Evolutionary conservation across 2,888 invertebrate genomes (phyloP).

Genomic region (Sinhomidia bicolor): DNA sequence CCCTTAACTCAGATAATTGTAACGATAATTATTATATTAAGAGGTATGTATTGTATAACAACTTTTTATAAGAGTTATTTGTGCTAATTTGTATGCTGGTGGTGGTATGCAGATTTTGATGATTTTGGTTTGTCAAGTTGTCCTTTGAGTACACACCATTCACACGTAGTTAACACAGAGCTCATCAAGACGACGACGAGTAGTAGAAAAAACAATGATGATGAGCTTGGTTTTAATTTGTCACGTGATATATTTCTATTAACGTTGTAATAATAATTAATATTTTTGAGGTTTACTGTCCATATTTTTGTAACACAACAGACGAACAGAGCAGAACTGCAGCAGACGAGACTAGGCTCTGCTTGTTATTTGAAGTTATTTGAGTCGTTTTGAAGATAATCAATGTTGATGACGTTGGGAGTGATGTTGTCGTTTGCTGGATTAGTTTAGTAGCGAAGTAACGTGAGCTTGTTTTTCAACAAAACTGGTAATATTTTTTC

Average conservation of each 20-base stretch:
- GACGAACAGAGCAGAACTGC: slow-evolving; percentile 42
- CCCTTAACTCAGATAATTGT: neutral
- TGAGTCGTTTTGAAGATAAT: neutral
- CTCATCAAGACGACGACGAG: slow-evolving; percentile 18
- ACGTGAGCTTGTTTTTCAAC: slow-evolving; percentile 6
- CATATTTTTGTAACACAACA: slow-evolving; percentile 42
- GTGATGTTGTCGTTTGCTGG: neutral
- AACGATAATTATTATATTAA: neutral
- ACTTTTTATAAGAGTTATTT: slow-evolving; percentile 7
- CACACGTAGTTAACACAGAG: slow-evolving; percentile 41
- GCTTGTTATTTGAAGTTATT: slow-evolving; percentile 32
- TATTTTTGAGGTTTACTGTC: slow-evolving; percentile 35
- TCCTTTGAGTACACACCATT: slow-evolving; percentile 35
- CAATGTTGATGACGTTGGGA: neutral
- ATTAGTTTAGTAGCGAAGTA: slow-evolving; percentile 13
- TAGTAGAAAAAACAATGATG: slow-evolving; percentile 49
- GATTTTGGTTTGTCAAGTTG: slow-evolving; percentile 35
- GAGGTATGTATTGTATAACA: too few relatives aligned
- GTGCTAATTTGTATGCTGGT: slow-evolving; percentile 37
- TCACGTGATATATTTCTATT: slow-evolving; percentile 16
- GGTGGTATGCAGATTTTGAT: slow-evolving; percentile 19
- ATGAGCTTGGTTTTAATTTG: slow-evolving; percentile 36
- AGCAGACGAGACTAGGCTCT: slow-evolving; percentile 43
- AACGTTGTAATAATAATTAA: neutral
- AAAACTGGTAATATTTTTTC: slow-evolving; percentile 61